Base-by-base conservation (phyloP, 2,888 invertebrate species). In the Tribolium freemani region DNA sequence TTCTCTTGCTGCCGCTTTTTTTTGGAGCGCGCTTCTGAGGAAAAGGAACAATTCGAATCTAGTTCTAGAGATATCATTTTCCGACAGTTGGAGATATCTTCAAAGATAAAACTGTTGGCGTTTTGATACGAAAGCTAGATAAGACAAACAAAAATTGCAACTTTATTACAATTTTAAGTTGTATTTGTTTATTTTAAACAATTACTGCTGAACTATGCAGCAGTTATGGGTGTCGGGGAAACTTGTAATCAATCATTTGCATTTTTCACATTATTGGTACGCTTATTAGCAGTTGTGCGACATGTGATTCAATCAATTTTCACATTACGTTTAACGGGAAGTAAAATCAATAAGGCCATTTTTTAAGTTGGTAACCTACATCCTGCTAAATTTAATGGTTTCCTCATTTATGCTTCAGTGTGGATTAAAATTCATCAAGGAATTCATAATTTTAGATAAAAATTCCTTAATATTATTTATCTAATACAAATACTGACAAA, bases 1-100 rank as follows among this genome's bases (percentile, higher is more conserved):
- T 72, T 68, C 67, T 71, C 57, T 67, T 67, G 58, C n/a, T 57
- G 58, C 11, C 21, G 21, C n/a, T n/a, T 16, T 11, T 71, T 53
- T 38, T 51, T 53, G 5, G 10, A 8, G 21, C 31, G 21, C 31
- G 10, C 44, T 26, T 68, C 56, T 51, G 69, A 20, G 51, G 50
- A 69, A 69, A 69, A 58, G 60, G 58, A 69, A 69, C 60, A 60
- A 69, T 69, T 58, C 31, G 8, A 26, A 13, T 26, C 48, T 50
- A 46, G 61, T 48, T 48, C 26, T 26, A 26, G 26, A 38, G 31
- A 6, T 38, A 38, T 38, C 26, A 26, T 26, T 26, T 26, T 26
- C 26, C 26, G 26, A 26, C 26, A 26, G 26, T 26, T 26, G 3
- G 26, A 26, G 26, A 26, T 26, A 26, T 26, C 26, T 5, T 26